These are phyloP conservation scores for Drosophila ohnishii DNA, from an alignment of 1,140 invertebrate genomes.

Conservation along the genomic window DNA sequence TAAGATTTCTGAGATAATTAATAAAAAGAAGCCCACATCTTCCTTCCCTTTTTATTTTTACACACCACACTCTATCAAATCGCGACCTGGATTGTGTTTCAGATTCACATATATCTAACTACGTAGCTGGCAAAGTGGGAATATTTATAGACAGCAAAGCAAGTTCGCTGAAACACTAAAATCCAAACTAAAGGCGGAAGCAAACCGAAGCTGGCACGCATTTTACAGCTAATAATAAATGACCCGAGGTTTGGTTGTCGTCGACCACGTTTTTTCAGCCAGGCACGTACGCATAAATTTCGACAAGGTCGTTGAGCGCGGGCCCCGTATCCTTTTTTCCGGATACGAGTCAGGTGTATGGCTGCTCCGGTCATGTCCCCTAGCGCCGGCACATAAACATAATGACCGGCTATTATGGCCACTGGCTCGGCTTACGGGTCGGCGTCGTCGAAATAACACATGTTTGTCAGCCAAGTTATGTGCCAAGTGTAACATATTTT, in stretches of 20 bases:
- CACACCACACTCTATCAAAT: conserved; percentile 1
- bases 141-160: conserved; percentile 39
- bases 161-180: conserved; percentile 7
- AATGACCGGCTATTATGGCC: conserved; percentile 74
- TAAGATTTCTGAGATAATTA: too few species aligned
- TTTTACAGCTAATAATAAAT: conserved; percentile 78
- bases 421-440: conserved; percentile 53
- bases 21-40: not conserved
- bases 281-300: conserved; percentile 75
- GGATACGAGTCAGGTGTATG: conserved; percentile 25
- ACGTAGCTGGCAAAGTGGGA: conserved; percentile 34
- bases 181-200: conserved; percentile 21
- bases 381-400: conserved; percentile 58
- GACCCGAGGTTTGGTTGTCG: conserved; percentile 66
- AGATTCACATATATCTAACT: not conserved
- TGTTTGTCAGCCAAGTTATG: conserved; percentile 68
- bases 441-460: conserved; percentile 39
- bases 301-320: conserved; percentile 40
- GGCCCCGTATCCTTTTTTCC: conserved; percentile 35
- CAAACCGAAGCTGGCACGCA: conserved; percentile 39
- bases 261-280: conserved; percentile 60
- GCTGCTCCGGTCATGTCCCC: conserved; percentile 30
- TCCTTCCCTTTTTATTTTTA: too few species aligned
- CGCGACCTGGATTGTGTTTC: conserved; percentile 5
- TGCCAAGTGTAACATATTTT: conserved; percentile 77